Evolutionary conservation across 2,113 vertebrate genomes (phyloP).

Genomic region (Asarcornis scutulata): DNA sequence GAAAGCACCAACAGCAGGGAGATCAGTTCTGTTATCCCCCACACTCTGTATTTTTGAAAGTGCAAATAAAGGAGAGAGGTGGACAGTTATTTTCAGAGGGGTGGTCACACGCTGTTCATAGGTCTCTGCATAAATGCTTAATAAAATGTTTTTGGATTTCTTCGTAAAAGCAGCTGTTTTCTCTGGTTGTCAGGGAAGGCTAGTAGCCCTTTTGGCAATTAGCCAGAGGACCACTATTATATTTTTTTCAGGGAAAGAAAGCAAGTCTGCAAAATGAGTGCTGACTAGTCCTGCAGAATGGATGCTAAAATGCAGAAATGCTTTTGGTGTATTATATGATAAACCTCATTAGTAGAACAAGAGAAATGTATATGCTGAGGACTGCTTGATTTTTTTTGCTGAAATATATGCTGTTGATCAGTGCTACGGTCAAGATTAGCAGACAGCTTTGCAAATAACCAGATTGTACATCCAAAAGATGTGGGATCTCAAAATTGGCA

Average conservation of each 20-base stretch:
- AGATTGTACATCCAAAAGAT: background rate
- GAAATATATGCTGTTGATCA: background rate
- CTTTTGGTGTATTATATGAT: background rate
- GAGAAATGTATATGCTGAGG: background rate
- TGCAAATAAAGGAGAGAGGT: background rate
- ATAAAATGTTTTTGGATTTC: background rate
- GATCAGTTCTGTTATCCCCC: background rate
- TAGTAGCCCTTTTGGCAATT: background rate
- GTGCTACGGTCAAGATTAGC: background rate
- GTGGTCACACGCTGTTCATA: background rate
- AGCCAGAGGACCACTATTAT: background rate
- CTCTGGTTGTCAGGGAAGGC: background rate
- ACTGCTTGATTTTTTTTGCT: background rate
- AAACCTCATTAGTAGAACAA: background rate
- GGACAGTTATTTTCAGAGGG: background rate
- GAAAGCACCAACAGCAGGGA: background rate
- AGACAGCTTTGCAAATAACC: background rate
- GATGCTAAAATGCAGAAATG: background rate
- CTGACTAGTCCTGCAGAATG: background rate
- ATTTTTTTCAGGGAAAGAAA: background rate
- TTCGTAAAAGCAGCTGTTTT: background rate
- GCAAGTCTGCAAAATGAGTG: background rate
- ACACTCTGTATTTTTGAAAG: background rate
- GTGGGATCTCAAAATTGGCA: background rate
- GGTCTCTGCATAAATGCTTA: background rate